Percentiles rank a stretch among this genome's conserved stretches.
These are phyloP conservation scores for Dastarcus helophoroides DNA, from an alignment of 2,888 invertebrate genomes.

Conservation along the genomic window DNA sequence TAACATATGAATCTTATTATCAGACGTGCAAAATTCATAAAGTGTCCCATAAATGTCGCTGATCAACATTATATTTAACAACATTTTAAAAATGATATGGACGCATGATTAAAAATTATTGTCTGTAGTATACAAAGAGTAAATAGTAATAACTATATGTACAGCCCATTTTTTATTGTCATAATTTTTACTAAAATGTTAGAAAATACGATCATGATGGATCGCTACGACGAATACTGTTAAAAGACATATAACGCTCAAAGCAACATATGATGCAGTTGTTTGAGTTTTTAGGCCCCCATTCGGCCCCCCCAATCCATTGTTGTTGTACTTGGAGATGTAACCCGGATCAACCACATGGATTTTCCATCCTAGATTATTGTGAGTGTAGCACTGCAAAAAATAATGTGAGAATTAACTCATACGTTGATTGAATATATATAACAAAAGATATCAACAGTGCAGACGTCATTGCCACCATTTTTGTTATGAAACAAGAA, in stretches of 20 bases:
- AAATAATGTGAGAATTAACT: no score
- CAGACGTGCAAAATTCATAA: background rate
- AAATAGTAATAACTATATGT: background rate
- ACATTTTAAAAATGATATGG: background rate
- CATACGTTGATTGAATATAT: no score
- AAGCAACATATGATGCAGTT: slow-evolving; percentile 6
- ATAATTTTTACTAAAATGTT: slow-evolving; percentile 14
- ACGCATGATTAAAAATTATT: slow-evolving; percentile 12
- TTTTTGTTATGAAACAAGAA: no score
- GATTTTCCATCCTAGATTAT: slow-evolving; percentile 87
- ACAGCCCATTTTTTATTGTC: slow-evolving; percentile 5
- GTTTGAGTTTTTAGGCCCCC: no score
- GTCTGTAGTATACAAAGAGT: slow-evolving; percentile 10
- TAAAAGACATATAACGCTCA: slow-evolving; percentile 8
- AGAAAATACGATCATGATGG: slow-evolving; percentile 15
- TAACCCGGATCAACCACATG: slow-evolving; percentile 67
- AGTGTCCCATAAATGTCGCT: background rate
- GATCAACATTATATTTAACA: background rate
- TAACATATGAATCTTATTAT: no score
- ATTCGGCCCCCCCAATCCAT: no score
- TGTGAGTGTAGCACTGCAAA: slow-evolving; percentile 82
- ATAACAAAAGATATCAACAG: no score
- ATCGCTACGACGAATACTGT: slow-evolving; percentile 6
- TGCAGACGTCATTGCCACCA: no score
- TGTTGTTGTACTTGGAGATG: slow-evolving; percentile 30